Evolutionary conservation across 1,140 invertebrate genomes (phyloP), one percentile per base, ranked within the genome.

Genomic region (Orchestia grillus): DNA sequence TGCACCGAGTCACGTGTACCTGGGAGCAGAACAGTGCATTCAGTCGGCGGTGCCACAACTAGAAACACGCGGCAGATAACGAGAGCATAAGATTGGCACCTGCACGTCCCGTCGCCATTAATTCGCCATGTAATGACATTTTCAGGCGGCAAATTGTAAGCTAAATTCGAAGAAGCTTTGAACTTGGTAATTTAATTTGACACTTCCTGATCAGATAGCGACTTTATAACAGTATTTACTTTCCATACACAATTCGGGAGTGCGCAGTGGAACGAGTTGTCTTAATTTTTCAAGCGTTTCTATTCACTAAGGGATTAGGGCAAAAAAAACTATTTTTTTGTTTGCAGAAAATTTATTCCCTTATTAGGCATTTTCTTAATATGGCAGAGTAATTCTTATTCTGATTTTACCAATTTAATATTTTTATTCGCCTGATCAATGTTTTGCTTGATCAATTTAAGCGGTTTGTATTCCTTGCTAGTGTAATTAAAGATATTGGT

Each of bases 81-180:
- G 88, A 90, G 43, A 11, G 88, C n/a, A 41, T 11, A 90, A 90
- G 88, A 90, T 90, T 90, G 88, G 88, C 88, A 90, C 88, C 41
- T 90, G 88, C n/a, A 77, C n/a, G 88, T 43, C 88, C 88, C 28
- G 88, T 41, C n/a, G 23, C 88, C 88, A 44, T 44, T 0, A 90
- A 36, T 19, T 90, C 88, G 11, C 19, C 62, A 77, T 19, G 62
- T 77, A 77, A 77, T 77, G 62, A 77, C 62, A 77, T 19, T 19
- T 77, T 77, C 36, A 15, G 36, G 36, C 62, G 11, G 62, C 11
- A 77, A 77, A 77, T 23, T 36, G 28, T 23, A 36, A 3, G 36
- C 1, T 77, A 36, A 77, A 77, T 77, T 77, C 1, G 15, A 77
- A 77, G 62, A 77, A 77, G 62, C 62, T 3, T 77, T 28, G 28